A percentile compares a stretch with the other conserved stretches of the same genome.
phyloP scores from a whole-genome alignment of 2,113 vertebrate species.

The Dicrurus megarhynchus region DNA sequence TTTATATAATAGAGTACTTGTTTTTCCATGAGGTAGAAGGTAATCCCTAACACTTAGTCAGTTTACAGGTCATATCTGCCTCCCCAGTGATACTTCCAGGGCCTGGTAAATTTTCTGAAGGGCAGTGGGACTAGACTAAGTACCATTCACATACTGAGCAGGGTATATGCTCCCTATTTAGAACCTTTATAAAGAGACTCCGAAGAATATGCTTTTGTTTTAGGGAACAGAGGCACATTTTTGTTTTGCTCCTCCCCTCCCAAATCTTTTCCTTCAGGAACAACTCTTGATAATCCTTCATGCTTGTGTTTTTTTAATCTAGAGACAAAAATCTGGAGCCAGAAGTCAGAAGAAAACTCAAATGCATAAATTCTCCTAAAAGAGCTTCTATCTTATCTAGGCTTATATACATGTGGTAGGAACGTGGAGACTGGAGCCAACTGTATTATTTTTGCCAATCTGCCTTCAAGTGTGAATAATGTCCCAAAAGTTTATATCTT shows the following conservation, averaged over 20 bases:
- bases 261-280: not conserved
- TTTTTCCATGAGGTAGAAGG: conserved; percentile 14
- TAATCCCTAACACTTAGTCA: not conserved
- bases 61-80: not conserved
- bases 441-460: not conserved
- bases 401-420: not conserved
- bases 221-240: not conserved
- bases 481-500: not conserved
- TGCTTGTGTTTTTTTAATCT: not conserved
- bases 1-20: conserved; percentile 10
- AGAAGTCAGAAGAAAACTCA: not conserved
- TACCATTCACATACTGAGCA: not conserved
- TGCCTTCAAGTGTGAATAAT: not conserved
- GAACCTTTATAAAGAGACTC: not conserved
- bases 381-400: not conserved
- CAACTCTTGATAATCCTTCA: not conserved
- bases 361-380: not conserved
- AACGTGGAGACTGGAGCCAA: not conserved
- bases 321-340: not conserved
- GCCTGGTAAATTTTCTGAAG: not conserved
- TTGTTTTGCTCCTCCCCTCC: not conserved
- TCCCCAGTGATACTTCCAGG: not conserved
- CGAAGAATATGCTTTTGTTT: conserved; percentile 26
- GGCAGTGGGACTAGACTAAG: not conserved
- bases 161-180: not conserved